These are phyloP conservation scores for Microvelia longipes DNA, from an alignment of 1,140 invertebrate species.

Conservation along the genomic window DNA sequence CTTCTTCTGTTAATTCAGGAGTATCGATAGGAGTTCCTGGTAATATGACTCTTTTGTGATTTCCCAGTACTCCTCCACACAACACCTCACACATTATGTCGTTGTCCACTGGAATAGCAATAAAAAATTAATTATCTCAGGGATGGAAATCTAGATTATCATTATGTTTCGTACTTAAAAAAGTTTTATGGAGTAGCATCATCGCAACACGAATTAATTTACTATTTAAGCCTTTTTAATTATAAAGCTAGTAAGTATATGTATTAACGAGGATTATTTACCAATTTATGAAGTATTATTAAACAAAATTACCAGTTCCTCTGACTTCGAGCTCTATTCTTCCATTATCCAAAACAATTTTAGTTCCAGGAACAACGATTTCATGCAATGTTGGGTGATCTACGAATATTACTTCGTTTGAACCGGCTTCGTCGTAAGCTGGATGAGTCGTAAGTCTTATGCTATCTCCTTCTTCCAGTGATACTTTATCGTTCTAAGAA, in stretches of 20 bases:
- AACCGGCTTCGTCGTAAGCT: slow-evolving; percentile 50
- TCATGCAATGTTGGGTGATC: slow-evolving; percentile 70
- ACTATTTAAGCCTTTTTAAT: no score
- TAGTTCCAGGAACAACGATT: slow-evolving; percentile 47
- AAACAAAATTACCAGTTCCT: slow-evolving; percentile 31
- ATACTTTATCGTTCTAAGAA: slow-evolving; percentile 27
- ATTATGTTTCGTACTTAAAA: no score
- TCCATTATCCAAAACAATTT: slow-evolving; percentile 62
- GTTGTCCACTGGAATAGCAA: slow-evolving; percentile 24
- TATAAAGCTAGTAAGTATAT: no score
- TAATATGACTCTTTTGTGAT: slow-evolving; percentile 46
- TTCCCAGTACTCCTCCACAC: slow-evolving; percentile 32
- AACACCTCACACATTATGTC: slow-evolving; percentile 36
- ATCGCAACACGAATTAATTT: no score
- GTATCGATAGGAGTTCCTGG: slow-evolving; percentile 60
- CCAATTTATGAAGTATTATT: no score
- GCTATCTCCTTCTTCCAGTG: slow-evolving; percentile 45
- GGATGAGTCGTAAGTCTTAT: slow-evolving; percentile 60
- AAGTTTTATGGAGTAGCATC: no score
- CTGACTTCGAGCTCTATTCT: slow-evolving; percentile 55
- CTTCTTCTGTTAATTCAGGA: slow-evolving; percentile 63
- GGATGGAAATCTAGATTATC: no score
- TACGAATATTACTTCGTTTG: slow-evolving; percentile 48
- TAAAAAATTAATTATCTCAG: no score
- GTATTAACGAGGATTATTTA: no score